These are phyloP conservation scores for Mystacides longicornis DNA, from an alignment of 2,888 invertebrate genomes.

Conservation along the genomic window DNA sequence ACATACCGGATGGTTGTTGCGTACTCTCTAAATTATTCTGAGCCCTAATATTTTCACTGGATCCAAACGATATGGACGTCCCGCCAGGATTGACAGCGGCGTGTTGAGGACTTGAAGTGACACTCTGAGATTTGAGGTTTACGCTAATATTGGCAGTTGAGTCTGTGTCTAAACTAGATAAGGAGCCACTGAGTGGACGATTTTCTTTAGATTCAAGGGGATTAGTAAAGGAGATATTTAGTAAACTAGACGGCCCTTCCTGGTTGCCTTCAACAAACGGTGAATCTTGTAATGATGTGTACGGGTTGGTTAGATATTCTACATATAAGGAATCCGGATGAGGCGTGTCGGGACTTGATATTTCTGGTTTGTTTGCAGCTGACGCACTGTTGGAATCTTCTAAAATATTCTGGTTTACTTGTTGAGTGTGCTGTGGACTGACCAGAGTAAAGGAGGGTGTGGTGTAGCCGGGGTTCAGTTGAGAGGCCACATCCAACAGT, in stretches of 20 bases:
- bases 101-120: conserved; percentile 42
- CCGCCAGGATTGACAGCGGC: conserved; percentile 31
- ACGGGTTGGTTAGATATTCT: conserved; percentile 52
- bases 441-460: conserved; percentile 23
- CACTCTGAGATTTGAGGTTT: conserved; percentile 40
- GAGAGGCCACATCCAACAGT: conserved; percentile 12
- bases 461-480: conserved; percentile 13
- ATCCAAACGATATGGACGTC: conserved; percentile 39
- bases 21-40: conserved; percentile 25
- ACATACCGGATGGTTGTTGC: conserved; percentile 40
- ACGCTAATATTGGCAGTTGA: conserved; percentile 31
- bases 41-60: conserved; percentile 36
- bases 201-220: conserved; percentile 26
- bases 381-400: neutral
- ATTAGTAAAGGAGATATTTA: conserved; percentile 25
- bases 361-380: neutral
- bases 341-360: conserved; percentile 28
- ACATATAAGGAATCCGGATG: conserved; percentile 40
- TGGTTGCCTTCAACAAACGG: conserved; percentile 24
- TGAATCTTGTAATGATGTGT: conserved; percentile 39
- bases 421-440: conserved; percentile 18
- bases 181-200: neutral
- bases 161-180: conserved; percentile 13
- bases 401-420: neutral
- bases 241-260: conserved; percentile 28